Conservation (phyloP, 2,113 vertebrate genomes). For the Chascanopsetta lugubris region DNA sequence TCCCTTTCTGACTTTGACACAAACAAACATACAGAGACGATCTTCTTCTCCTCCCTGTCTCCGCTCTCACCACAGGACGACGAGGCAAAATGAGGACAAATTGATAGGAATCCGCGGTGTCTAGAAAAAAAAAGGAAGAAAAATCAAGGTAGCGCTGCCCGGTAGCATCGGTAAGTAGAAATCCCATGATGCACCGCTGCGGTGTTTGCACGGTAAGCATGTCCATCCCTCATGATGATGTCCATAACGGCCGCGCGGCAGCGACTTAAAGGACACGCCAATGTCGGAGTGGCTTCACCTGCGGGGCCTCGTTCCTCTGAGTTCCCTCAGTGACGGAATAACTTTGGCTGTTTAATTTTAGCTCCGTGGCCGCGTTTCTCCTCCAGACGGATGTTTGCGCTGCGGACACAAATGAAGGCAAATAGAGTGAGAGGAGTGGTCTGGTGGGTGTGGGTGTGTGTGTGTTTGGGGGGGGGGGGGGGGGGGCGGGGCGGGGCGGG, state of each 20-base stretch:
- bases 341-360: slow-evolving; percentile 1
- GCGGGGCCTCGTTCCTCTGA: slow-evolving; percentile 13
- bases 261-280: slow-evolving; percentile 44
- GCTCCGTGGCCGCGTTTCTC: not conserved
- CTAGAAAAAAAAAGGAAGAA: slow-evolving; percentile 27
- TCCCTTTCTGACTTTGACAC: slow-evolving; percentile 14
- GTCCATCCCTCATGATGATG: slow-evolving; percentile 56
- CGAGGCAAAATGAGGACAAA: slow-evolving; percentile 80
- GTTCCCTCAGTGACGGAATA: slow-evolving; percentile 11
- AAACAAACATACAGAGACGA: slow-evolving; percentile 34
- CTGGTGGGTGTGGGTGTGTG: no score
- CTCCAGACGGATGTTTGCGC: slow-evolving; percentile 8
- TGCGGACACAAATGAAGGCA: slow-evolving; percentile 40
- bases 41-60: slow-evolving; percentile 47
- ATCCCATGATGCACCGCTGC: slow-evolving; percentile 56
- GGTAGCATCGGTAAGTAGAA: slow-evolving; percentile 59
- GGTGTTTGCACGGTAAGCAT: slow-evolving; percentile 38
- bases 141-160: slow-evolving; percentile 24
- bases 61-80: slow-evolving; percentile 55
- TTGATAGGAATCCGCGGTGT: slow-evolving; percentile 64
- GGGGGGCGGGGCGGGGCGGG: slow-evolving; percentile 12
- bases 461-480: no score
- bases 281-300: slow-evolving; percentile 33
- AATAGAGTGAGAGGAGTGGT: slow-evolving; percentile 31
- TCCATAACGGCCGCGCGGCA: slow-evolving; percentile 36